These are phyloP conservation scores for Ploceus nigricollis DNA, from an alignment of 2,113 vertebrate genomes.

Conservation along the genomic window DNA sequence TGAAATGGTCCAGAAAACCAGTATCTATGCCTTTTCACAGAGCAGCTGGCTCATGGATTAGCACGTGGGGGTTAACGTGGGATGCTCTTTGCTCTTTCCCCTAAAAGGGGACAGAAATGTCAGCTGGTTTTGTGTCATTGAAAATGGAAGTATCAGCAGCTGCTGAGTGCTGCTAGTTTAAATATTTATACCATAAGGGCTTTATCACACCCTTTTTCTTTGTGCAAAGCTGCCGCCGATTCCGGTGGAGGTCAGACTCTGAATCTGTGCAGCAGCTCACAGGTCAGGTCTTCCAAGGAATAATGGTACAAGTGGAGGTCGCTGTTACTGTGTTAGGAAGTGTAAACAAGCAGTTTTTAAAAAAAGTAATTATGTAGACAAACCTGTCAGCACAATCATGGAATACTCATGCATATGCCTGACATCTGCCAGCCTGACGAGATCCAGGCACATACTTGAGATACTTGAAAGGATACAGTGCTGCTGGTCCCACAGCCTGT, in stretches of 20 bases:
- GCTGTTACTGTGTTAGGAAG: neutral
- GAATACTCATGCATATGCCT: neutral
- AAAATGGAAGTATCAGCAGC: slow-evolving; percentile 15
- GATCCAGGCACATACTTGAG: neutral
- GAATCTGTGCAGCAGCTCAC: neutral
- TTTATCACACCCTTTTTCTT: neutral
- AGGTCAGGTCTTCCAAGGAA: neutral
- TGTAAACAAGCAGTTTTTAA: neutral
- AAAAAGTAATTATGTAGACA: neutral
- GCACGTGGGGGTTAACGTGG: neutral
- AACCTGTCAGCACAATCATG: neutral
- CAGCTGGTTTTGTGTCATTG: slow-evolving; percentile 8
- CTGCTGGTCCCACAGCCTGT: neutral
- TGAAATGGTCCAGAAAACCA: neutral
- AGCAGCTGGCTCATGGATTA: neutral
- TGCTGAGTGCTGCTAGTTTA: neutral
- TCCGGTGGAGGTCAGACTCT: neutral
- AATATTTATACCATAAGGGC: slow-evolving; percentile 13
- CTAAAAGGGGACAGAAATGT: neutral
- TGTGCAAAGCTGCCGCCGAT: rapidly evolving
- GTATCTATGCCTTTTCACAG: neutral
- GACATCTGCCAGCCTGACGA: slow-evolving; percentile 27
- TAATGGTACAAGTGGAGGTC: neutral
- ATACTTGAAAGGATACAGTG: neutral
- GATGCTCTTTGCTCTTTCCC: slow-evolving; percentile 1